Evolutionary conservation across 2,888 invertebrate genomes (phyloP).

Genomic region (Halictus quadricinctus): DNA sequence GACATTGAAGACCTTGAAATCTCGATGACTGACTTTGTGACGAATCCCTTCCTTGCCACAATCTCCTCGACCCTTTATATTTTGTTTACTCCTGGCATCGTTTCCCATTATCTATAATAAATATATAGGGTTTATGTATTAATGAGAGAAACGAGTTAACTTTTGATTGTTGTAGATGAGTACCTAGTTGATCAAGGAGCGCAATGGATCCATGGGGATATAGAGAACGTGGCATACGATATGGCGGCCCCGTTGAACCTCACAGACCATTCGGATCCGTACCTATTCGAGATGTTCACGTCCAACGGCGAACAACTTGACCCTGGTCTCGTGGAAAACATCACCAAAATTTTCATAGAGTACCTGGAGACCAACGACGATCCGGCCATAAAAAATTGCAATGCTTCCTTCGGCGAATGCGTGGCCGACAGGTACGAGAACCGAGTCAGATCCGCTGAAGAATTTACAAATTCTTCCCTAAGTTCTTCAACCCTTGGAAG

Average conservation of each 20-base stretch:
- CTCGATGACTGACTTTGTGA: too few species aligned
- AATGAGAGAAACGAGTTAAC: neutral
- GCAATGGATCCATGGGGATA: conserved; percentile 75
- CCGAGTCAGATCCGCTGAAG: too few species aligned
- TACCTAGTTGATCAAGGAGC: conserved; percentile 73
- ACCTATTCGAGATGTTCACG: neutral
- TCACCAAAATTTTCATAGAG: neutral
- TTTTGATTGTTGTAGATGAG: conserved; percentile 52
- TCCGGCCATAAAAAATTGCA: fast-evolving
- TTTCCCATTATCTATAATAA: too few species aligned
- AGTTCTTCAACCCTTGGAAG: neutral
- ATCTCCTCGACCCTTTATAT: too few species aligned
- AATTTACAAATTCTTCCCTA: conserved; percentile 54
- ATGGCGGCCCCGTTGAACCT: conserved; percentile 71
- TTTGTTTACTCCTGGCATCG: too few species aligned
- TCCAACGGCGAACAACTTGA: conserved; percentile 37
- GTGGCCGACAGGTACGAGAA: neutral
- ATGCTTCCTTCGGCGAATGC: conserved; percentile 76
- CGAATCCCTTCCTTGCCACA: too few species aligned
- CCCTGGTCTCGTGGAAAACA: neutral
- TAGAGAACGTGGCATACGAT: conserved; percentile 69
- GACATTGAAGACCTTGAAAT: too few species aligned
- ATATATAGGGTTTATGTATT: too few species aligned
- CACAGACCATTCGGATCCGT: conserved; percentile 52
- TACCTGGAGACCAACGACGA: neutral